These are phyloP conservation scores for Ormyrus thymus DNA, from an alignment of 2,888 invertebrate genomes.

Conservation along the genomic window DNA sequence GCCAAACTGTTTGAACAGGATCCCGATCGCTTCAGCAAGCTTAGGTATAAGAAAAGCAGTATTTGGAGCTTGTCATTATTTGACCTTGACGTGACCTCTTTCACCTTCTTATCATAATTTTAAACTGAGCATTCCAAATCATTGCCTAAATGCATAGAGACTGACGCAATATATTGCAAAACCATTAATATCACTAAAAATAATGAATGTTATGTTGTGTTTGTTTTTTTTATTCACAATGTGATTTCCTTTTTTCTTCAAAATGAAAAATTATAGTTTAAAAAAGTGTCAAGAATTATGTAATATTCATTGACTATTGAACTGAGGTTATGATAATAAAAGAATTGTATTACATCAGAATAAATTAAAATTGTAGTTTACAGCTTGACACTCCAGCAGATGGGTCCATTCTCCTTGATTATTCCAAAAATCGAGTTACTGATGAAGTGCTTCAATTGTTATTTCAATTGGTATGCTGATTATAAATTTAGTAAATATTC, in stretches of 20 bases:
- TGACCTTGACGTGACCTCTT: conserved; percentile 70
- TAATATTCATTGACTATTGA: conserved; percentile 24
- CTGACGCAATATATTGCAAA: conserved; percentile 29
- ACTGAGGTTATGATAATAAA: conserved; percentile 24
- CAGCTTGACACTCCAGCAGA: conserved; percentile 86
- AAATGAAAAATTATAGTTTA: background rate
- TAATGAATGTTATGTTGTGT: background rate
- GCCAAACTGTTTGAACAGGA: conserved; percentile 88
- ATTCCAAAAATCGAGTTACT: conserved; percentile 95
- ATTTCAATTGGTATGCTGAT: conserved; percentile 86
- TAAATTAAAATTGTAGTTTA: conserved; percentile 77
- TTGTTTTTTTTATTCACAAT: background rate
- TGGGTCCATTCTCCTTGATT: conserved; percentile 95
- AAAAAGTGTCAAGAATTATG: conserved; percentile 5
- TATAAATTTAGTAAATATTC: conserved; percentile 8
- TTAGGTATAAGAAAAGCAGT: conserved; percentile 80
- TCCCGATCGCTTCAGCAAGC: conserved; percentile 89
- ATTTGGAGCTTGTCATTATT: conserved; percentile 53
- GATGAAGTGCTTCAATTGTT: conserved; percentile 85
- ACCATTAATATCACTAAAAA: background rate
- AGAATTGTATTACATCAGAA: conserved; percentile 22
- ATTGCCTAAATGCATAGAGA: background rate
- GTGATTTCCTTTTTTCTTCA: background rate
- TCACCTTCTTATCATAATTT: conserved; percentile 31
- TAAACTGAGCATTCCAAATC: background rate